Percentiles rank a stretch among this genome's conserved stretches.
These are phyloP conservation scores for Reticulitermes speratus DNA, from an alignment of 1,140 invertebrate genomes.

Conservation along the genomic window DNA sequence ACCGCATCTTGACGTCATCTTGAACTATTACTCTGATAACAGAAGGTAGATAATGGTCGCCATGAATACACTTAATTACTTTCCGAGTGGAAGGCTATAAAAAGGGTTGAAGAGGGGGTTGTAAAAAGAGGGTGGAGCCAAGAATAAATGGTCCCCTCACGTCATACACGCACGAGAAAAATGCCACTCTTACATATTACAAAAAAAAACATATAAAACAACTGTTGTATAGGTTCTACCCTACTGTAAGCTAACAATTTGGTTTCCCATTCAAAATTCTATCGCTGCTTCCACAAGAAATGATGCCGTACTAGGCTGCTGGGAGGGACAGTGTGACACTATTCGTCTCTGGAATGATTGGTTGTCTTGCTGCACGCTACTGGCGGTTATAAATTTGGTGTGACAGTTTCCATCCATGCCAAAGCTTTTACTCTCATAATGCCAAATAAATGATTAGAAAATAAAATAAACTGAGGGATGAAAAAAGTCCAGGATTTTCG, in stretches of 20 bases:
- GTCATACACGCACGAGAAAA: not conserved
- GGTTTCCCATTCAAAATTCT: not conserved
- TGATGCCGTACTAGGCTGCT: not conserved
- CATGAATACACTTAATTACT: conserved; percentile 19
- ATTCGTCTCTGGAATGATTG: not conserved
- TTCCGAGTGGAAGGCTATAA: not conserved
- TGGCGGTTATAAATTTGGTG: not conserved
- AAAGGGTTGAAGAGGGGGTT: not conserved
- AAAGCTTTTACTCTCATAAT: not conserved
- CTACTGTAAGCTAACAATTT: not conserved
- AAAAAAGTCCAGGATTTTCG: too few species aligned
- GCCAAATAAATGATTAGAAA: not conserved
- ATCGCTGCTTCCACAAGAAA: not conserved
- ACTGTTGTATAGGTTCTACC: not conserved
- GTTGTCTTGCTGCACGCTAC: not conserved
- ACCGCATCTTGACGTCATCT: conserved; percentile 4
- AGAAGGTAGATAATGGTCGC: conserved; percentile 1
- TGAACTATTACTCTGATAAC: conserved; percentile 13
- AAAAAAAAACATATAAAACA: not conserved
- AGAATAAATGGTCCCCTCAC: not conserved
- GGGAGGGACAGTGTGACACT: not conserved
- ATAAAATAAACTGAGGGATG: not conserved
- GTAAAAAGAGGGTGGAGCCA: conserved; percentile 9
- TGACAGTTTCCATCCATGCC: not conserved
- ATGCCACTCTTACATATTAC: not conserved